These are phyloP conservation scores for Lumbricus terrestris DNA, from an alignment of 2,888 invertebrate species.

Conservation along the genomic window DNA sequence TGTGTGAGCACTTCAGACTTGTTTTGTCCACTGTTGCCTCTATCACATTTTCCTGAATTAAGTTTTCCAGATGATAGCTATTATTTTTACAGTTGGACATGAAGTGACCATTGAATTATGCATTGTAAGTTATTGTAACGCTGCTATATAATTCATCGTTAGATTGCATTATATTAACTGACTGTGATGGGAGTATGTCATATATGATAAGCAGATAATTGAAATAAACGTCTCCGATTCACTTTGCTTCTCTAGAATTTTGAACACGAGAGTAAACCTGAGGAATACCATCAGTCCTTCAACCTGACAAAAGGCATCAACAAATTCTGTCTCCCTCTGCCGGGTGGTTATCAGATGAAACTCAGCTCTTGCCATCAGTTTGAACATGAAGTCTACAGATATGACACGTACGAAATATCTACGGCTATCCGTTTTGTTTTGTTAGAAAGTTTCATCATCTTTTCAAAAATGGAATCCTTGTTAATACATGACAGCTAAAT, in stretches of 20 bases:
- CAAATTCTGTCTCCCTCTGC: slow-evolving; percentile 72
- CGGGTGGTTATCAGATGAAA: slow-evolving; percentile 60
- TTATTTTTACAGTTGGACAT: no score
- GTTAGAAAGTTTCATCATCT: neutral
- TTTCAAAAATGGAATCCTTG: neutral
- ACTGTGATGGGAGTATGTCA: no score
- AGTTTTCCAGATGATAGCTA: no score
- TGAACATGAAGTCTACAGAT: slow-evolving; percentile 62
- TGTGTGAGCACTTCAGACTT: no score
- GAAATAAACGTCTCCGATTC: slow-evolving; percentile 15
- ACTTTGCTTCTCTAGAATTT: slow-evolving; percentile 44
- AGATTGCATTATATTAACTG: no score
- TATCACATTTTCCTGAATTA: no score
- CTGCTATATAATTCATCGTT: no score
- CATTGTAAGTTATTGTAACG: no score
- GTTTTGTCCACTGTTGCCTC: no score
- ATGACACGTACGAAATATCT: slow-evolving; percentile 60
- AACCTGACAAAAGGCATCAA: slow-evolving; percentile 69
- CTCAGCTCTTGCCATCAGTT: slow-evolving; percentile 82
- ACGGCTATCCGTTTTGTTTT: no score
- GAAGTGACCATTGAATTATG: no score
- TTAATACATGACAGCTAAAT: neutral
- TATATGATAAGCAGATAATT: neutral
- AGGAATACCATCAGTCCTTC: slow-evolving; percentile 54
- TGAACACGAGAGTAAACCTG: slow-evolving; percentile 51